Evolutionary conservation across 2,113 vertebrate species (phyloP).

Genomic region (Nycticebus coucang): DNA sequence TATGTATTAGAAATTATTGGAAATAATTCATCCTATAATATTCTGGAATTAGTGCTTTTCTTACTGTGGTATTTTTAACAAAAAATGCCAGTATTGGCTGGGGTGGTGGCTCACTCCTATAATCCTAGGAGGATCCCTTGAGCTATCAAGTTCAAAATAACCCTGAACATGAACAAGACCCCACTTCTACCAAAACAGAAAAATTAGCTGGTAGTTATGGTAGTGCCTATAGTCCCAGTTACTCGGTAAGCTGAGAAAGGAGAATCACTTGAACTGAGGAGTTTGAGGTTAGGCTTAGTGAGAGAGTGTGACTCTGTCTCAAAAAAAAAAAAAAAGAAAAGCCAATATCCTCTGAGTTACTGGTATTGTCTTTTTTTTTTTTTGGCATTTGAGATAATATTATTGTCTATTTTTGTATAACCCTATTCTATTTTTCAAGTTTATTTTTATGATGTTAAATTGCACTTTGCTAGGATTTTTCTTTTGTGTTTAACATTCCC

Average conservation of each 20-base stretch:
- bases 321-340: not conserved
- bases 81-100: not conserved
- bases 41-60: not conserved
- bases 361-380: constrained; percentile 18
- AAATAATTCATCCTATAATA: not conserved
- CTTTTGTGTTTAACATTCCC: not conserved
- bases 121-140: too few relatives aligned
- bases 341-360: not conserved
- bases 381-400: not conserved
- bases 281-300: too few relatives aligned
- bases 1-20: not conserved
- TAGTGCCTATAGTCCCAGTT: too few relatives aligned
- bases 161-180: too few relatives aligned
- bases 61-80: not conserved
- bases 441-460: not conserved
- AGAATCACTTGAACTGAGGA: too few relatives aligned
- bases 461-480: constrained; percentile 7
- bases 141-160: too few relatives aligned
- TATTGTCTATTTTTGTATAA: not conserved
- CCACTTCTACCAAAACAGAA: too few relatives aligned
- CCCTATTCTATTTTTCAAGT: not conserved
- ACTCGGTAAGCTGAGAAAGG: too few relatives aligned
- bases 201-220: too few relatives aligned
- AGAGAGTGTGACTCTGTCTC: too few relatives aligned
- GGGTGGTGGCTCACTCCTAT: too few relatives aligned